Evolutionary conservation across 2,888 invertebrate species (phyloP), one percentile per base, ranked within the genome.

Genomic region (Drosophila leonis): DNA sequence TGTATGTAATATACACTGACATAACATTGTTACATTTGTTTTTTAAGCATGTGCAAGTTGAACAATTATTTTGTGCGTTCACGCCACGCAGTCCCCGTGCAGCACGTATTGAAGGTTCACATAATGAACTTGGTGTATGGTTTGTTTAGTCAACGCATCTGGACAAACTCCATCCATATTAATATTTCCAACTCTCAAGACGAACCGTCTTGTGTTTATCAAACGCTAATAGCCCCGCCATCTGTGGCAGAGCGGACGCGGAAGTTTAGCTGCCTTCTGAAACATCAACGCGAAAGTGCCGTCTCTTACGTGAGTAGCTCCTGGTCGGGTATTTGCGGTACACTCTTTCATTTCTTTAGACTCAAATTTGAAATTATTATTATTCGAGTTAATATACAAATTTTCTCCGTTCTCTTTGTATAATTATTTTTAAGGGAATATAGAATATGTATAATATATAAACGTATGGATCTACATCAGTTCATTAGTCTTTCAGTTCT

Each of bases 161-260:
- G 39, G 46, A 15, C 29, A 2, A 42, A 39, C 29, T 27, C 52
- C n/a, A 33, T 65, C n/a, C 15, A 24, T n/a, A 9, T n/a, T 15
- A 4, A 18, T 27, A 35, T 12, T 49, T 20, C 5, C 8, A 31
- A 65, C 12, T 20, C 10, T 49, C 29, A 44, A 56, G 33, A 33
- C 18, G n/a, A 29, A 35, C 9, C 20, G 20, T n/a, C 8, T 8
- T 29, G 15, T 7, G 20, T 5, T 13, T 37, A 42, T 33, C 37
- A 31, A n/a, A 15, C n/a, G 8, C 27, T 41, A 20, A 37, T 48
- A 35, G 2, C 48, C 44, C 52, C 57, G 5, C 62, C 65, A 10
- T 85, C 92, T 35, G 82, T 88, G 1, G 82, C 89, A 12, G 92
- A 92, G 65, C 86, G 92, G 15, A 92, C 92, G 15, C 86, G 92